phyloP scores from a whole-genome alignment of 2,797 vertebrate species.

The Heterohyrax brucei region DNA sequence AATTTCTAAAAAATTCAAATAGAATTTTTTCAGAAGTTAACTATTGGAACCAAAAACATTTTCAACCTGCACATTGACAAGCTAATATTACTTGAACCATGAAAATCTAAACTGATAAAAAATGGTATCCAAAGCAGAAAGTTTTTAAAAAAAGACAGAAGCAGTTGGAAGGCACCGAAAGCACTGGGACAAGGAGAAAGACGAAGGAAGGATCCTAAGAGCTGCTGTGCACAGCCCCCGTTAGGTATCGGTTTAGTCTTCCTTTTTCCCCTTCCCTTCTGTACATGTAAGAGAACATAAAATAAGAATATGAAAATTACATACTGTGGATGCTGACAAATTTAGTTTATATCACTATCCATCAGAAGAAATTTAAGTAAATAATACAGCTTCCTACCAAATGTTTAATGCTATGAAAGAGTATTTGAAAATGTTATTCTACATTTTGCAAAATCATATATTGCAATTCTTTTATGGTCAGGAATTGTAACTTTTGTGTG shows the following conservation, averaged over 20 bases:
- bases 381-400: slow-evolving; percentile 28
- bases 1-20: neutral
- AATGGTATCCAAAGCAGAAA: neutral
- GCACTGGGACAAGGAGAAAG: slow-evolving; percentile 6
- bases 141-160: neutral
- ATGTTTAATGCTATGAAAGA: slow-evolving; percentile 40
- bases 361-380: slow-evolving; percentile 64
- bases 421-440: slow-evolving; percentile 32
- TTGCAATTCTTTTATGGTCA: slow-evolving; percentile 31
- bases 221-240: neutral
- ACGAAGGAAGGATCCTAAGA: neutral
- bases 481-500: neutral
- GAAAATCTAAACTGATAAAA: slow-evolving; percentile 55
- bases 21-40: slow-evolving; percentile 3
- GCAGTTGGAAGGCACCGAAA: neutral
- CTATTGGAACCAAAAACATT: slow-evolving; percentile 46
- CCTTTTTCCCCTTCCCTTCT: neutral
- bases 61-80: slow-evolving; percentile 20
- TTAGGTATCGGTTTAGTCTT: neutral
- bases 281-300: slow-evolving; percentile 27
- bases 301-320: slow-evolving; percentile 49
- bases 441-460: slow-evolving; percentile 59
- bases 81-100: neutral
- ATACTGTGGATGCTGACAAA: slow-evolving; percentile 38
- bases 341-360: slow-evolving; percentile 50